Evolutionary conservation across 2,888 invertebrate genomes (phyloP).

Genomic region (Lasioglossum oenotherae): DNA sequence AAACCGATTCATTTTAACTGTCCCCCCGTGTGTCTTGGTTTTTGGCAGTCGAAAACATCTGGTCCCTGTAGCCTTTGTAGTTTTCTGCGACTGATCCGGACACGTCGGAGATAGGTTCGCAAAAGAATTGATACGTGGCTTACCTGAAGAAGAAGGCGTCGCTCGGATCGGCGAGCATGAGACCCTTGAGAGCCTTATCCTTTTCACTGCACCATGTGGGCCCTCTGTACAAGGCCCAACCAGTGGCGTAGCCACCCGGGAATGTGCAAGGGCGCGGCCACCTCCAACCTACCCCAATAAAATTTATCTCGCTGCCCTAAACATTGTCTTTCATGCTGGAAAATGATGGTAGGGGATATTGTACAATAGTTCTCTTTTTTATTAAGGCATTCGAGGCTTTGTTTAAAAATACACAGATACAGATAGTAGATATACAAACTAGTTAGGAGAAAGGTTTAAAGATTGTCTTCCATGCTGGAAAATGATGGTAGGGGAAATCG

Average conservation of each 20-base stretch:
- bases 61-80: slow-evolving; percentile 18
- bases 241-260: slow-evolving; percentile 48
- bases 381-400: background rate
- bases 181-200: slow-evolving; percentile 52
- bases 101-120: slow-evolving; percentile 11
- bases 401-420: background rate
- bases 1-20: slow-evolving; percentile 22
- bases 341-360: background rate
- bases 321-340: background rate
- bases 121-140: slow-evolving; percentile 47
- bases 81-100: slow-evolving; percentile 27
- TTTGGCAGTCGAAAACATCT: slow-evolving; percentile 37
- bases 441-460: too few relatives aligned
- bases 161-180: slow-evolving; percentile 34
- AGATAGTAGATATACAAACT: too few relatives aligned
- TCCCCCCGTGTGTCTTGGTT: slow-evolving; percentile 3
- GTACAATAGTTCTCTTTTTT: background rate
- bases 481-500: too few relatives aligned
- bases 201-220: slow-evolving; percentile 59
- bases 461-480: too few relatives aligned
- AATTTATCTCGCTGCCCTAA: background rate
- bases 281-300: background rate
- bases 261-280: slow-evolving; percentile 18
- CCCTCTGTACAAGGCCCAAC: slow-evolving; percentile 46
- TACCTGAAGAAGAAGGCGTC: slow-evolving; percentile 40